Evolutionary conservation across 2,113 vertebrate species (phyloP), one percentile per base, ranked within the genome.

Genomic region (Sylvia atricapilla): DNA sequence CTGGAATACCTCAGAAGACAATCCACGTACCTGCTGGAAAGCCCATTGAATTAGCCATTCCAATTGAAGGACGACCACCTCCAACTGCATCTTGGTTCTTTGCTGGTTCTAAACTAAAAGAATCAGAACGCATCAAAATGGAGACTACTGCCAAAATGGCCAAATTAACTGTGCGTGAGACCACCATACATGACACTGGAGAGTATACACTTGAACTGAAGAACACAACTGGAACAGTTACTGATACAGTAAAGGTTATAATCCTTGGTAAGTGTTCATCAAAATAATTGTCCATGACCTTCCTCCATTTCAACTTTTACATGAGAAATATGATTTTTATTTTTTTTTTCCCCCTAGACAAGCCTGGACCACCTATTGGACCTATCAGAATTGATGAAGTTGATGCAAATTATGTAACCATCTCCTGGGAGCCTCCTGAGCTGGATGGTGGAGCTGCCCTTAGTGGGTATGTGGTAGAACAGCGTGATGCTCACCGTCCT

Each of bases 401-500:
- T 76, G 99, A 99, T 89, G 98, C 99, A 58, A 99, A 98, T 69
- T 98, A 98, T 28, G 97, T 99, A 78, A 98, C 98, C 66, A 98
- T 99, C 90, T 99, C 99, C 96, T 99, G 99, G 99, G 98, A 99
- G 89, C 98, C 98, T 78, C 99, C 99, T 41, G 96, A 97, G 77
- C 98, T 99, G 95, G 99, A 99, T 59, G 99, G 99, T 25, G 99
- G 99, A 21, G 99, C 99, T 84, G 98, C 99, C 16, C 74, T 99
- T 90, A 99, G 98, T 39, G 99, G 99, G 23, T 99, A 99, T 24
- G 97, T 98, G 53, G 99, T 99, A 67, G 99, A 99, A 94, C 99
- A 99, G 89, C 99, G 99, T 12, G 99, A 99, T 82, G 99, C 99
- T 67, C 99, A 99, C 94, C 98, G 99, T 82, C 99, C 99, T 66